A percentile compares a stretch with the other conserved stretches of the same genome.
phyloP scores from a whole-genome alignment of 2,888 invertebrate species.

The Brassicogethes aeneus region DNA sequence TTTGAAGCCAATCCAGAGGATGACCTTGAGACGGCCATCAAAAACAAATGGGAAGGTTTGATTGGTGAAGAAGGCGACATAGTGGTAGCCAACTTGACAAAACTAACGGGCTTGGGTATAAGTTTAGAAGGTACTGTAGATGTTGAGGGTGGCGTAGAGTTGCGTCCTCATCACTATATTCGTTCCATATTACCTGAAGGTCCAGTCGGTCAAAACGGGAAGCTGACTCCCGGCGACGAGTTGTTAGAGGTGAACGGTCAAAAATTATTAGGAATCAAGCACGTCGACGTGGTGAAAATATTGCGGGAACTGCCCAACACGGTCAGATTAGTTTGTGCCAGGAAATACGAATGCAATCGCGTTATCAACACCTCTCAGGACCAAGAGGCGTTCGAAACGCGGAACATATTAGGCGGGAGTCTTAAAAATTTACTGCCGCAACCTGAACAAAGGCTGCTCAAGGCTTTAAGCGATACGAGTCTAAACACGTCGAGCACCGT shows the following conservation, averaged over 20 bases:
- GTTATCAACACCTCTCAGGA: constrained; percentile 73
- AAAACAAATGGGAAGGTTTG: constrained; percentile 70
- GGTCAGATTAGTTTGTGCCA: constrained; percentile 86
- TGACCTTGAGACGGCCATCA: constrained; percentile 55
- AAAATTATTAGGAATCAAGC: constrained; percentile 82
- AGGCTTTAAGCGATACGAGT: constrained; percentile 93
- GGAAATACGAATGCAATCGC: constrained; percentile 51
- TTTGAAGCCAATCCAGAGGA: constrained; percentile 40
- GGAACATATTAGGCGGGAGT: constrained; percentile 79
- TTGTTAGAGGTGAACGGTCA: constrained; percentile 93
- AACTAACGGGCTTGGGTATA: constrained; percentile 87
- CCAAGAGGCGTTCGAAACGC: constrained; percentile 62
- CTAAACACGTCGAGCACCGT: constrained; percentile 81
- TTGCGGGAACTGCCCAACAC: constrained; percentile 85
- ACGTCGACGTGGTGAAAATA: constrained; percentile 94
- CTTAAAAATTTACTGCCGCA: constrained; percentile 64
- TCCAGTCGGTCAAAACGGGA: constrained; percentile 88
- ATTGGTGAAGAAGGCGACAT: constrained; percentile 76
- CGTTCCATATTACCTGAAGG: constrained; percentile 93
- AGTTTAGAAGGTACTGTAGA: constrained; percentile 98
- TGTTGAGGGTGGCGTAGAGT: constrained; percentile 93
- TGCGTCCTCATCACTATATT: constrained; percentile 98
- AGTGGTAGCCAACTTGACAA: constrained; percentile 85
- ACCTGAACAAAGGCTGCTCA: constrained; percentile 53
- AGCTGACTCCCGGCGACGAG: constrained; percentile 91